A percentile compares a stretch with the other conserved stretches of the same genome.
Evolutionary conservation across 2,888 invertebrate genomes (phyloP).

Genomic region (Cheiracanthium punctorium): DNA sequence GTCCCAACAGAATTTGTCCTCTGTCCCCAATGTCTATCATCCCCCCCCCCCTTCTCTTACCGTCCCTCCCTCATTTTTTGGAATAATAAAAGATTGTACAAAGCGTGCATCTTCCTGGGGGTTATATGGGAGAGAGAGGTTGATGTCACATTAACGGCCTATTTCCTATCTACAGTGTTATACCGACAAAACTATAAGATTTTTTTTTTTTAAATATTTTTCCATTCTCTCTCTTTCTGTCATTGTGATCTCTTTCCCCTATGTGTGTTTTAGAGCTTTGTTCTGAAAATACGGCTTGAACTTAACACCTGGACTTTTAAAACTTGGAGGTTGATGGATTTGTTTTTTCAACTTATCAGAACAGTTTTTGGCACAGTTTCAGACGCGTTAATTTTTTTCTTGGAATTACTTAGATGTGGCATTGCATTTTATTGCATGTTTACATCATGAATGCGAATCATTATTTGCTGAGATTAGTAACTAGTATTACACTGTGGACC

Average conservation of each 20-base stretch:
- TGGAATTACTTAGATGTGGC: no score
- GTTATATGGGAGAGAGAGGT: conserved; percentile 41
- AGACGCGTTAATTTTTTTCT: no score
- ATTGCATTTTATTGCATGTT: no score
- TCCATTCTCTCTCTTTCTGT: conserved; percentile 4
- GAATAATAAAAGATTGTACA: conserved; percentile 41
- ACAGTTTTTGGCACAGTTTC: no score
- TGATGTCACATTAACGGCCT: conserved; percentile 47
- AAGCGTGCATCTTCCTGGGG: conserved; percentile 52
- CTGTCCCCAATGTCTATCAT: conserved; percentile 37
- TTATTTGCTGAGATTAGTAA: no score
- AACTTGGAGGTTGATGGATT: no score
- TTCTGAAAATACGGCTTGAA: neutral
- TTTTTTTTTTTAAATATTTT: no score
- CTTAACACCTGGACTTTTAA: conserved; percentile 49
- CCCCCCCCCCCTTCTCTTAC: conserved; percentile 21
- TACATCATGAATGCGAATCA: no score
- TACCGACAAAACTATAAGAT: conserved; percentile 38
- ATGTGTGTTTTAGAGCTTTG: conserved; percentile 38
- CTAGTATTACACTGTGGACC: no score
- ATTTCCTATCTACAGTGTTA: conserved; percentile 20
- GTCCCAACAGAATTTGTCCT: conserved; percentile 52
- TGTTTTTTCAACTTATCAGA: no score
- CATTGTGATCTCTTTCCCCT: neutral
- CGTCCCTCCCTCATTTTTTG: conserved; percentile 23